Conservation (phyloP, 53 echinoderm and acorn worm genomes). For the Paracentrotus lividus region DNA sequence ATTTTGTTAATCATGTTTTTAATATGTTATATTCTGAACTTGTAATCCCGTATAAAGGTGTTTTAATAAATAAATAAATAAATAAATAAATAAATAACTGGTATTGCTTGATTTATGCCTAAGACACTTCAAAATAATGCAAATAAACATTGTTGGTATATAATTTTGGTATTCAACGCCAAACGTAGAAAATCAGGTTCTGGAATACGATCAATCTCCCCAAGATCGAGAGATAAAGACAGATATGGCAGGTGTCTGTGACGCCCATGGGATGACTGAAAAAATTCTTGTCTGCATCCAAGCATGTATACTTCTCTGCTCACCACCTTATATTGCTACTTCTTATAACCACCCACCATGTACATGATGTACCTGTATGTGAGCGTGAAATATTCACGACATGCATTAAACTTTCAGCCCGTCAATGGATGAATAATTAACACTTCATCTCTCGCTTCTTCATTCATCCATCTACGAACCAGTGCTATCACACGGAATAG, state of each 20-base stretch:
- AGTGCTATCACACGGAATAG: background rate
- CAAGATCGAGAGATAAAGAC: background rate
- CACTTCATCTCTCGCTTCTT: background rate
- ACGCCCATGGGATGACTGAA: background rate
- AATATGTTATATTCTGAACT: too few species aligned
- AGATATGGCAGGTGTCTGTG: background rate
- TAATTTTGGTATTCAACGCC: background rate
- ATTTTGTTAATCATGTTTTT: too few species aligned
- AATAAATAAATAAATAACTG: too few species aligned
- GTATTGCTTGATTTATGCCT: conserved; percentile 1
- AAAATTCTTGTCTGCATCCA: conserved; percentile 23
- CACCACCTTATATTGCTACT: background rate
- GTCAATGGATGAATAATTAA: conserved; percentile 29
- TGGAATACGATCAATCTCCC: background rate
- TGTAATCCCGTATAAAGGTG: too few species aligned
- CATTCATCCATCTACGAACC: background rate
- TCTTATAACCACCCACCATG: background rate
- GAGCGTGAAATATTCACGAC: conserved; percentile 35
- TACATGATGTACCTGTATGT: too few species aligned
- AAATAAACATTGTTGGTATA: background rate
- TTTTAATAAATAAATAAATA: too few species aligned
- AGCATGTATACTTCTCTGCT: background rate
- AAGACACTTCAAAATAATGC: background rate
- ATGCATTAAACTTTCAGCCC: conserved; percentile 1
- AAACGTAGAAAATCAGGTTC: background rate